phyloP scores from a whole-genome alignment of 1,140 invertebrate genomes.

The Drosophila nasuta region DNA sequence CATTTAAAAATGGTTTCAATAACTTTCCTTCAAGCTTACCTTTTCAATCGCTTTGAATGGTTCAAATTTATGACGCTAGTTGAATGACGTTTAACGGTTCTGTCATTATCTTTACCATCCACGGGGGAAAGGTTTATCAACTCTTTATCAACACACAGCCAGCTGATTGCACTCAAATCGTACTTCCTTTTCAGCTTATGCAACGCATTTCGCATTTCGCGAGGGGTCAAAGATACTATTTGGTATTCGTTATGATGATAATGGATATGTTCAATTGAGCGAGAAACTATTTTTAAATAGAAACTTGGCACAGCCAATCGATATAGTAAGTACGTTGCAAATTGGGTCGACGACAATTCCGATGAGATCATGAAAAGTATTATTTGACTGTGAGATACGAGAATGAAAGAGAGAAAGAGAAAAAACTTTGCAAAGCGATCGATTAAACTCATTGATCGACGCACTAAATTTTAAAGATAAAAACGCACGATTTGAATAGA shows the following conservation, averaged over 20 bases:
- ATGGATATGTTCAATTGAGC: conserved; percentile 5
- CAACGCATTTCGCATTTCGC: background rate
- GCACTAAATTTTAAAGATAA: background rate
- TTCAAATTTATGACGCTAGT: no score
- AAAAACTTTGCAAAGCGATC: no score
- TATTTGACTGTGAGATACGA: conserved; percentile 4
- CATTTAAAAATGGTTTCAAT: no score
- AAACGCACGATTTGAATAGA: conserved; percentile 13
- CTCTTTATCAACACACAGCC: background rate
- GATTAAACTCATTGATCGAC: no score
- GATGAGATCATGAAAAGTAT: conserved; percentile 26
- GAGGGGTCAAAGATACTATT: background rate
- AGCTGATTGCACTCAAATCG: background rate
- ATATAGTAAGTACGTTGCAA: background rate
- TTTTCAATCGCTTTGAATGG: no score
- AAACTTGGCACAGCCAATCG: conserved; percentile 18
- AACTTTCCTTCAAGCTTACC: no score
- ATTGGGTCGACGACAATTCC: background rate
- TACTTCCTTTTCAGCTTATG: background rate
- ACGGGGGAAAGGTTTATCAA: background rate
- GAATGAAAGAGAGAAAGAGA: background rate
- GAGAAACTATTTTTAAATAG: conserved; percentile 19
- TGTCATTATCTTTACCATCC: background rate
- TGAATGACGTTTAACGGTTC: no score
- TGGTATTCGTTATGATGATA: background rate